A percentile compares a stretch with the other conserved stretches of the same genome.
phyloP scores from a whole-genome alignment of 2,797 vertebrate species.

The Pseudochirops corinnae region DNA sequence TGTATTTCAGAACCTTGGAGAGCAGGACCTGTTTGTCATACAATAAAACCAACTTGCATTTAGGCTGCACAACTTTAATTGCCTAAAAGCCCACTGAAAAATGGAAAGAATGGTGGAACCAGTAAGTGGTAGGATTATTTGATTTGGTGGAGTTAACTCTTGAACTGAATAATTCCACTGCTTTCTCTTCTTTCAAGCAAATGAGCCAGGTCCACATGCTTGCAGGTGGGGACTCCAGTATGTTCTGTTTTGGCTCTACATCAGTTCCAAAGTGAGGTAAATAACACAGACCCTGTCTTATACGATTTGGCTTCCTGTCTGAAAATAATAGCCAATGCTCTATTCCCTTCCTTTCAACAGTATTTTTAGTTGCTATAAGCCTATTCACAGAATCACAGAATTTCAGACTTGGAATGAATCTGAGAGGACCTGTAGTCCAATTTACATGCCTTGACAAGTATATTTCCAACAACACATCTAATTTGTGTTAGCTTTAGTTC shows the following conservation, averaged over 20 bases:
- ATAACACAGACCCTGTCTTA: background rate
- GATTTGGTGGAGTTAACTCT: background rate
- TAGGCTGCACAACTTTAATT: slow-evolving; percentile 11
- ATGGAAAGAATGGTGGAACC: background rate
- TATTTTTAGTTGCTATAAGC: background rate
- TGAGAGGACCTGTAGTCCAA: background rate
- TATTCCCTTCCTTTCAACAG: background rate
- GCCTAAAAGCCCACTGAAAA: background rate
- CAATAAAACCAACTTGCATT: slow-evolving; percentile 40
- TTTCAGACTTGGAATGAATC: background rate
- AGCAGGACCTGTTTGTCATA: slow-evolving; percentile 70
- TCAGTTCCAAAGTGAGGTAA: background rate
- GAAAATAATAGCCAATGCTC: background rate
- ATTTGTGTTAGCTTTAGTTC: background rate
- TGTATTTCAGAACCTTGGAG: slow-evolving; percentile 86
- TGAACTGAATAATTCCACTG: background rate
- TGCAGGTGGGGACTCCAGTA: background rate
- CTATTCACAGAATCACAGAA: background rate
- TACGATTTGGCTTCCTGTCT: background rate
- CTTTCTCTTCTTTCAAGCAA: background rate
- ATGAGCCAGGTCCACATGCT: background rate
- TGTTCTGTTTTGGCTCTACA: background rate
- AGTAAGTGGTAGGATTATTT: background rate
- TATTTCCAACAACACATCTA: background rate
- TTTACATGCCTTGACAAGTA: background rate